These are phyloP conservation scores for Antrozous pallidus DNA, from an alignment of 2,797 vertebrate genomes.

Conservation along the genomic window DNA sequence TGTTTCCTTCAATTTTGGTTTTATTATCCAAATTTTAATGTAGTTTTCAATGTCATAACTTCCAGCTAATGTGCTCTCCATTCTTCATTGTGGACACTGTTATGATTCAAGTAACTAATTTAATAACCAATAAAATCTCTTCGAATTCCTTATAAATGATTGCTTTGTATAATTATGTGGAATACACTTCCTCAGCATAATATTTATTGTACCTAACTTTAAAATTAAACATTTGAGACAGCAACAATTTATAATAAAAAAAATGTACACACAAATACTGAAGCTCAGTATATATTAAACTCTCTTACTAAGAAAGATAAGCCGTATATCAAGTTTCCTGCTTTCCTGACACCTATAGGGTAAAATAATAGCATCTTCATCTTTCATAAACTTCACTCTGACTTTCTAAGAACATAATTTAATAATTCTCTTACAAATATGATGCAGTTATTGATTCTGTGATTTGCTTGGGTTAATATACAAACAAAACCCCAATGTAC, in stretches of 20 bases:
- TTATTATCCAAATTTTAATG: constrained; percentile 67
- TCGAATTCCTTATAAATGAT: constrained; percentile 66
- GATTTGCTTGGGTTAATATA: constrained; percentile 30
- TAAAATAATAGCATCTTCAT: constrained; percentile 65
- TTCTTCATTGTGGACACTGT: constrained; percentile 43
- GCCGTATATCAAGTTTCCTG: constrained; percentile 20
- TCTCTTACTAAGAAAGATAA: constrained; percentile 38
- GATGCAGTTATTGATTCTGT: constrained; percentile 66
- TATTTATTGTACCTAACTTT: constrained; percentile 64
- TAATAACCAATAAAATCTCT: constrained; percentile 66
- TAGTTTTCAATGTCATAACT: constrained; percentile 67
- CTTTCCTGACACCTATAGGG: not conserved
- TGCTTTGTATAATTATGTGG: constrained; percentile 61
- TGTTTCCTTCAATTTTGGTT: constrained; percentile 58
- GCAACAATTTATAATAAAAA: not conserved
- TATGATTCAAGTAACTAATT: constrained; percentile 34
- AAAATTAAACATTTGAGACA: constrained; percentile 56
- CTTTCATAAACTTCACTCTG: constrained; percentile 31
- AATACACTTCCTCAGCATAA: constrained; percentile 55
- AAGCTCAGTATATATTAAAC: constrained; percentile 53
- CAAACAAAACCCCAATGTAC: not conserved
- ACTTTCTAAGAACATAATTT: constrained; percentile 53
- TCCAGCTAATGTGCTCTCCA: constrained; percentile 41
- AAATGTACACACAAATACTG: constrained; percentile 20
- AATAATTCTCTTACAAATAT: constrained; percentile 65